A percentile compares a stretch with the other conserved stretches of the same genome.
phyloP scores from a whole-genome alignment of 30 jellyfish, hydroid and myxozoan species.

The Chrysaora quinquecirrha region DNA sequence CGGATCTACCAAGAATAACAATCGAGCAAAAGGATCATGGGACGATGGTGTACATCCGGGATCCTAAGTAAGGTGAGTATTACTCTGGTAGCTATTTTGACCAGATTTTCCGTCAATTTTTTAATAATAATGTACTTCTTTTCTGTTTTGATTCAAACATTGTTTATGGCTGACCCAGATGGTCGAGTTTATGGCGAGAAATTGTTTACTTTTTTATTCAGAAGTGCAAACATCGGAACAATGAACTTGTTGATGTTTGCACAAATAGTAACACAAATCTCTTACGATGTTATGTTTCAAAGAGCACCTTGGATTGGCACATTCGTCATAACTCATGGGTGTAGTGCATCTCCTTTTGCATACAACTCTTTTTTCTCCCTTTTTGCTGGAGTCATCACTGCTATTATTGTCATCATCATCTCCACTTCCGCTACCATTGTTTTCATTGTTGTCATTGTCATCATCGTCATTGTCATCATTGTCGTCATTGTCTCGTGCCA shows the following conservation, averaged over 20 bases:
- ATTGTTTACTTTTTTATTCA: background rate
- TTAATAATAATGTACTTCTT: too few species aligned
- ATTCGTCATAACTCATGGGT: constrained; percentile 91
- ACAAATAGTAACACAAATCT: constrained; percentile 87
- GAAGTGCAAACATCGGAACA: constrained; percentile 88
- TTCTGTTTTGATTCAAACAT: too few species aligned
- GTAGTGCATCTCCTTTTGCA: constrained; percentile 81
- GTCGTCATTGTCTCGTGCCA: constrained; percentile 5
- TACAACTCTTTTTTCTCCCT: constrained; percentile 41
- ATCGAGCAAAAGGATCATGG: too few species aligned
- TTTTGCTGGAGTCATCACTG: constrained; percentile 32
- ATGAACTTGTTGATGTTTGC: constrained; percentile 87
- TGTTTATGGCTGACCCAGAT: too few species aligned
- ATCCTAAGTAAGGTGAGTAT: too few species aligned
- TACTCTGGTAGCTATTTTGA: too few species aligned
- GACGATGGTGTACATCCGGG: too few species aligned
- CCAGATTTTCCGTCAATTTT: too few species aligned
- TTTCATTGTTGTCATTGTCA: constrained; percentile 9
- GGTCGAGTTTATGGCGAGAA: too few species aligned
- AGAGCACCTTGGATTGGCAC: constrained; percentile 93
- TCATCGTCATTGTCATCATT: constrained; percentile 18
- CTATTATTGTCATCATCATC: constrained; percentile 23
- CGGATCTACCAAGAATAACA: too few species aligned
- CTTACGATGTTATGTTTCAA: constrained; percentile 85
- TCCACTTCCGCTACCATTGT: constrained; percentile 1